phyloP scores from a whole-genome alignment of 2,797 vertebrate genomes.

The Scyliorhinus canicula region DNA sequence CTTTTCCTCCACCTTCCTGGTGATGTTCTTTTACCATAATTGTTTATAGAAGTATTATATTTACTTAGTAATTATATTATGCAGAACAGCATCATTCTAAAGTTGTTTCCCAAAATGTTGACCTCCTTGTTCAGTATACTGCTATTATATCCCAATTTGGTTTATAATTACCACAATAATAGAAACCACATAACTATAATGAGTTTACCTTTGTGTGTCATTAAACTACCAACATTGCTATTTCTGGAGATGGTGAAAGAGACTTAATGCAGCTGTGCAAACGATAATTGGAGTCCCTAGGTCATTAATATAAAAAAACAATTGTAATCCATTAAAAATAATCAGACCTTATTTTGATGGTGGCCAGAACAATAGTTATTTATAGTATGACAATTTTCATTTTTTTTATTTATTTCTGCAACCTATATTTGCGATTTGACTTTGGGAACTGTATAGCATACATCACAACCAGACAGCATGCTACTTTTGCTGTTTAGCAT shows the following conservation, averaged over 20 bases:
- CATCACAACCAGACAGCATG: no score
- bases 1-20: background rate
- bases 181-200: background rate
- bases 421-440: background rate
- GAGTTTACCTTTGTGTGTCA: background rate
- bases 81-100: background rate
- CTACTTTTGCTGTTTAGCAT: background rate
- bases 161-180: background rate
- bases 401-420: background rate
- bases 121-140: background rate
- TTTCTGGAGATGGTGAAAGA: background rate
- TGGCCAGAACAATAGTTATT: background rate
- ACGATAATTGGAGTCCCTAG: background rate
- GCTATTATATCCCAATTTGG: background rate
- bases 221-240: background rate
- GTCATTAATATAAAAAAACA: background rate
- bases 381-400: background rate
- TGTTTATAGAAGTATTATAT: background rate
- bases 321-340: background rate
- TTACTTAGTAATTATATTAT: slow-evolving; percentile 20
- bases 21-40: background rate
- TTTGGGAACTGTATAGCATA: no score
- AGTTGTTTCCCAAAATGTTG: background rate
- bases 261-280: background rate
- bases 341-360: background rate